These are phyloP conservation scores for Callocephalon fimbriatum DNA, from an alignment of 2,113 vertebrate species.

Conservation along the genomic window DNA sequence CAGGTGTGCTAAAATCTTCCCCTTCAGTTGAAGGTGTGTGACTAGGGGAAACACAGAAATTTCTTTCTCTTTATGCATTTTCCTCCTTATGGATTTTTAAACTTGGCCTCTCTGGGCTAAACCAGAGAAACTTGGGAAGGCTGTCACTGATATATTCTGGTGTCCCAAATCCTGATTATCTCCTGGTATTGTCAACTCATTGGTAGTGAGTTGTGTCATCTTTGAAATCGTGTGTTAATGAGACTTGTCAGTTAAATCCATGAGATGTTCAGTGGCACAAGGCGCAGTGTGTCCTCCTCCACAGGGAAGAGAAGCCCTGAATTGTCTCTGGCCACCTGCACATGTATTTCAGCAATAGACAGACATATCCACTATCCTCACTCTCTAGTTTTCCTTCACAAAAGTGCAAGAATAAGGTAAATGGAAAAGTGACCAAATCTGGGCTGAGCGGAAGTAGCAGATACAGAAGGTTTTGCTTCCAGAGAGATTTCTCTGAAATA, in stretches of 20 bases:
- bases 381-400: neutral
- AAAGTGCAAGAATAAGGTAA: neutral
- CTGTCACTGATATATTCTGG: neutral
- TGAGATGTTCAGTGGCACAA: neutral
- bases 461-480: neutral
- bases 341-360: neutral
- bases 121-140: neutral
- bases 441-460: neutral
- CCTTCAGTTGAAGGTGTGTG: neutral
- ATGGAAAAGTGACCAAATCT: neutral
- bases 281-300: neutral
- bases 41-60: neutral
- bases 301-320: neutral
- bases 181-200: neutral
- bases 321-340: neutral
- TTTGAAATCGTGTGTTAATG: neutral
- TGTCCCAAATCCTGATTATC: neutral
- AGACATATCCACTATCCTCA: neutral
- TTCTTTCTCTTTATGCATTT: neutral
- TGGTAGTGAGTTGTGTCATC: neutral
- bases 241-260: neutral
- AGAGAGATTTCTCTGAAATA: neutral
- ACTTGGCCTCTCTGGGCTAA: neutral
- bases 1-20: neutral
- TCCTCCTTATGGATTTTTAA: neutral